phyloP scores from a whole-genome alignment of 2,797 vertebrate species.

The Lepilemur ruficaudatus region DNA sequence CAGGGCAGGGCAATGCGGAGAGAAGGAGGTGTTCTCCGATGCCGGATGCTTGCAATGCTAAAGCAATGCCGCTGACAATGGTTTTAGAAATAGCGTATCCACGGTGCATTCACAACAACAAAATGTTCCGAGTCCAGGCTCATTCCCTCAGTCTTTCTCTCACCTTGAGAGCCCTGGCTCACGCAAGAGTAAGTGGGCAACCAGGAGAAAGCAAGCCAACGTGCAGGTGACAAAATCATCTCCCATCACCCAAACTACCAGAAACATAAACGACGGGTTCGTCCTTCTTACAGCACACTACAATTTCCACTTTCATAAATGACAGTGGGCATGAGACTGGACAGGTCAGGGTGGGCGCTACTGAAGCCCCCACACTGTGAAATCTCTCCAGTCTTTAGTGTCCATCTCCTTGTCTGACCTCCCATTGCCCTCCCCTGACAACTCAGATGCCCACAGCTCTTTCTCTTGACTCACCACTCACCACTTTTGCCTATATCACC shows the following conservation, averaged over 20 bases:
- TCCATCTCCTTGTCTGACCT: not conserved
- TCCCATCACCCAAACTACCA: not conserved
- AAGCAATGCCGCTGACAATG: not conserved
- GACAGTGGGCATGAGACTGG: not conserved
- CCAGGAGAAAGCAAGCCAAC: not conserved
- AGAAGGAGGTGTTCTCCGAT: not conserved
- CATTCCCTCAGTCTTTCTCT: not conserved
- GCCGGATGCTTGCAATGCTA: too few relatives aligned
- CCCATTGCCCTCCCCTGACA: not conserved
- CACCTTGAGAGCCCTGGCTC: too few relatives aligned
- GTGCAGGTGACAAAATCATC: not conserved
- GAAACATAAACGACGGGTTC: not conserved
- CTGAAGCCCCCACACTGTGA: not conserved
- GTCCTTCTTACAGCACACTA: not conserved
- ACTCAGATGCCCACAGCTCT: not conserved
- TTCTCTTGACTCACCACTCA: not conserved
- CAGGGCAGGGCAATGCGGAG: not conserved
- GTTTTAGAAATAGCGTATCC: not conserved
- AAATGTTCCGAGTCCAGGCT: not conserved
- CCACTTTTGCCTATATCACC: accelerated
- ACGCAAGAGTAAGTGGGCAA: not conserved
- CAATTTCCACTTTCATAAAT: not conserved
- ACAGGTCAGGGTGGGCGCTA: accelerated
- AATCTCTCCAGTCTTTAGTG: accelerated
- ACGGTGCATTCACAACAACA: not conserved